phyloP scores from a whole-genome alignment of 2,113 vertebrate genomes.

The Narcine bancroftii region DNA sequence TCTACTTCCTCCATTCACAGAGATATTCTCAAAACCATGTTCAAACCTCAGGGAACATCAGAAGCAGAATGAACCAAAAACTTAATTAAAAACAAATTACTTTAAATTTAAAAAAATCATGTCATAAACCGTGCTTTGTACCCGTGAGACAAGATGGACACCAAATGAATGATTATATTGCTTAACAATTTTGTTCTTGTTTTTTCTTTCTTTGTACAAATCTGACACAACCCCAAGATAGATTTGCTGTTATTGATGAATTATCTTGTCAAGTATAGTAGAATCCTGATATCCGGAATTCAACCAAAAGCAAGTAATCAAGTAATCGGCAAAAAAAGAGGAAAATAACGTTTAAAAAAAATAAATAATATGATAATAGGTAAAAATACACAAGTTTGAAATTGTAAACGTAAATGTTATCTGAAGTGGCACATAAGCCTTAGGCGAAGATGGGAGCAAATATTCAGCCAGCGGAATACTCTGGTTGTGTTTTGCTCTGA shows the following conservation, averaged over 20 bases:
- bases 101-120: background rate
- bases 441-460: too few species aligned
- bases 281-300: too few species aligned
- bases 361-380: too few species aligned
- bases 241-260: background rate
- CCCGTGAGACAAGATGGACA: background rate
- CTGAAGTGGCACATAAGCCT: too few species aligned
- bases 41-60: background rate
- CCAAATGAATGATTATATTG: background rate
- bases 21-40: background rate
- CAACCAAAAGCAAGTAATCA: too few species aligned
- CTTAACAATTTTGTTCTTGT: background rate
- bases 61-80: background rate
- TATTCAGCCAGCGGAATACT: too few species aligned
- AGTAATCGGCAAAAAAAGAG: too few species aligned
- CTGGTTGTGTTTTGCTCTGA: too few species aligned
- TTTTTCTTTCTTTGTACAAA: background rate
- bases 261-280: background rate
- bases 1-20: background rate
- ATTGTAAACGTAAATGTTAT: too few species aligned
- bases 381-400: too few species aligned
- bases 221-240: background rate
- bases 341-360: too few species aligned
- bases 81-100: constrained; percentile 1
- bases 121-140: background rate